A percentile compares a stretch with the other conserved stretches of the same genome.
Conservation (phyloP, 2,797 vertebrate species). For the Sternarchorhynchus goeldii region DNA sequence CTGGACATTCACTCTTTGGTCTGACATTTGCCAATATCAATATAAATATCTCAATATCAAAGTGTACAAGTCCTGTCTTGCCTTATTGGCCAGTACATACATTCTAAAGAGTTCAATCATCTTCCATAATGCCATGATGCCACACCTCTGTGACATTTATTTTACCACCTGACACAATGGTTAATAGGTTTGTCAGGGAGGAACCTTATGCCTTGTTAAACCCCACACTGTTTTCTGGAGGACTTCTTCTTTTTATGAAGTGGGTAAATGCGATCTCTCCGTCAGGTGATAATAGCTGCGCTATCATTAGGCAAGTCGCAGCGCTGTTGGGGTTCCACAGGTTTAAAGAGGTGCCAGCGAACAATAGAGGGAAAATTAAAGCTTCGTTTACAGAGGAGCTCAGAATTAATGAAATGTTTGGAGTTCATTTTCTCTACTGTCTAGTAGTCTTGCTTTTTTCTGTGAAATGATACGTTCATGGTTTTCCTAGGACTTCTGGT, state of each 20-base stretch:
- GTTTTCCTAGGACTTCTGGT: not conserved
- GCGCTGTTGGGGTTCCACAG: conserved; percentile 34
- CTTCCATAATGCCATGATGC: conserved; percentile 41
- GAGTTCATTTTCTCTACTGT: not conserved
- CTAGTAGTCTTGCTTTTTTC: not conserved
- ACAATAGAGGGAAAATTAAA: conserved; percentile 31
- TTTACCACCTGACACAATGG: conserved; percentile 30
- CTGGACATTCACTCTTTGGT: not conserved
- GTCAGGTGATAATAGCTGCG: conserved; percentile 50
- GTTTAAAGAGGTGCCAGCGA: conserved; percentile 45
- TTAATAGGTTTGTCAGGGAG: conserved; percentile 33
- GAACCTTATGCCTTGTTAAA: conserved; percentile 41
- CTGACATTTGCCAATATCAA: not conserved
- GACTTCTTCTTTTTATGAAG: conserved; percentile 46
- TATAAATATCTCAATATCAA: not conserved
- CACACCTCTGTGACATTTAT: conserved; percentile 36
- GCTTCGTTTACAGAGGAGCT: conserved; percentile 19
- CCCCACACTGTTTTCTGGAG: conserved; percentile 35
- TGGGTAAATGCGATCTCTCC: conserved; percentile 42
- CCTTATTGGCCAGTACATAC: conserved; percentile 11
- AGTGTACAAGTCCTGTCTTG: conserved; percentile 2
- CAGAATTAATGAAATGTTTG: not conserved
- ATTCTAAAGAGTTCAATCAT: conserved; percentile 16
- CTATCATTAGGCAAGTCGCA: conserved; percentile 38
- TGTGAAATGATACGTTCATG: not conserved